A percentile compares a stretch with the other conserved stretches of the same genome.
Evolutionary conservation across 2,888 invertebrate species (phyloP).

Genomic region (Laspeyria flexula): DNA sequence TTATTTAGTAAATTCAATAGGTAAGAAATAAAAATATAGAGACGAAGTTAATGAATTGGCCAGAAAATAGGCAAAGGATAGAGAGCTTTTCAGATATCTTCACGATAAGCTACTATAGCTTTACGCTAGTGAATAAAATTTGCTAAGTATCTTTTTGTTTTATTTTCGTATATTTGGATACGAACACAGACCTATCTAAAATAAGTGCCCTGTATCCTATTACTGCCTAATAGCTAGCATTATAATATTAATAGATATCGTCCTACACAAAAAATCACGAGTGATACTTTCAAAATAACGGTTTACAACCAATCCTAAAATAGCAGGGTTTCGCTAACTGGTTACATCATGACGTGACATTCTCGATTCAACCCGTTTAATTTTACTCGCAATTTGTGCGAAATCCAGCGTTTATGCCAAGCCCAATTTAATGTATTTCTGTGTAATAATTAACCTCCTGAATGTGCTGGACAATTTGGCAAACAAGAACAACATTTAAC

Average conservation of each 20-base stretch:
- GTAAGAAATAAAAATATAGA: too few relatives aligned
- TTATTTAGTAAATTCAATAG: too few relatives aligned
- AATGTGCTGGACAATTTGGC: constrained; percentile 55
- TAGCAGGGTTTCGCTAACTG: constrained; percentile 68
- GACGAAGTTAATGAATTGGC: too few relatives aligned
- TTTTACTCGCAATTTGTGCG: constrained; percentile 65
- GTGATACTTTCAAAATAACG: constrained; percentile 62
- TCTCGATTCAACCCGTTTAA: constrained; percentile 66
- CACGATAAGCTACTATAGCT: too few relatives aligned
- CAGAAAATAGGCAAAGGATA: too few relatives aligned
- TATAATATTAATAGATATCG: constrained; percentile 46
- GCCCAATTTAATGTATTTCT: constrained; percentile 71
- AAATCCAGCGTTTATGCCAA: constrained; percentile 71
- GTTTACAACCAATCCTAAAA: constrained; percentile 67
- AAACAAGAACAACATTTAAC: constrained; percentile 37
- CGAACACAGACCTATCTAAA: too few relatives aligned
- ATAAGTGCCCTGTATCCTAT: constrained; percentile 1
- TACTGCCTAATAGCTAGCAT: constrained; percentile 1
- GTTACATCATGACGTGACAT: constrained; percentile 76
- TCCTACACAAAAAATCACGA: constrained; percentile 51
- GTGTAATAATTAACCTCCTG: constrained; percentile 64
- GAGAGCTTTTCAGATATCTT: too few relatives aligned
- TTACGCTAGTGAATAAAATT: too few relatives aligned
- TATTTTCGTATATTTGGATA: too few relatives aligned
- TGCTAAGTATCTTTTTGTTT: too few relatives aligned